A percentile compares a stretch with the other conserved stretches of the same genome.
These are phyloP conservation scores for Campaea margaritaria DNA, from an alignment of 2,888 invertebrate species.

Conservation along the genomic window DNA sequence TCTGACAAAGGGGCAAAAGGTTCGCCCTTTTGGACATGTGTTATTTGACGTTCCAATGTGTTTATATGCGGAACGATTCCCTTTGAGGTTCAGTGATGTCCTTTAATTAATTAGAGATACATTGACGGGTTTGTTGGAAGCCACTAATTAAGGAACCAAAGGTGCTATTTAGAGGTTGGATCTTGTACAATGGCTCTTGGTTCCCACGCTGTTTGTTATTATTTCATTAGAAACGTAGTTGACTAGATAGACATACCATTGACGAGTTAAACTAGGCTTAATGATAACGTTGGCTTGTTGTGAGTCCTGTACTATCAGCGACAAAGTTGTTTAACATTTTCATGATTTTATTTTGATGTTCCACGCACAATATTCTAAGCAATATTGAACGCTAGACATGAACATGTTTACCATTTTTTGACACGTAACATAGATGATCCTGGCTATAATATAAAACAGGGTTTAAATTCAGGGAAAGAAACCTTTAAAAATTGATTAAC, in stretches of 20 bases:
- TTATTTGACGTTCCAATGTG: slow-evolving; percentile 56
- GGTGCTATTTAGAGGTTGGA: slow-evolving; percentile 18
- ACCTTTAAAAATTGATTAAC: too few species aligned
- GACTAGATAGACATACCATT: neutral
- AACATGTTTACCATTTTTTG: too few species aligned
- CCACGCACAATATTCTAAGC: too few species aligned
- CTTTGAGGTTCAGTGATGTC: slow-evolving; percentile 40
- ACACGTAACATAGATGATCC: too few species aligned
- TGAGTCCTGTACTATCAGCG: neutral
- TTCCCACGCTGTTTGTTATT: slow-evolving; percentile 7
- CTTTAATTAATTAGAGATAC: slow-evolving; percentile 38
- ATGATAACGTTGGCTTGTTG: neutral
- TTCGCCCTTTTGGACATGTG: slow-evolving; percentile 58
- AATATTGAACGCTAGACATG: too few species aligned
- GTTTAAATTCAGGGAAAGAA: too few species aligned
- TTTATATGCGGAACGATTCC: slow-evolving; percentile 52
- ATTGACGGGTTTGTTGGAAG: slow-evolving; percentile 23
- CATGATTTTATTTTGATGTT: too few species aligned
- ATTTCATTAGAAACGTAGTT: neutral
- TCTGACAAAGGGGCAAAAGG: slow-evolving; percentile 71
- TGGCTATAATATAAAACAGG: too few species aligned
- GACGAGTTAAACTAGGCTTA: neutral
- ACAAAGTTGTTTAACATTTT: too few species aligned
- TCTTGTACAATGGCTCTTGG: slow-evolving; percentile 5
- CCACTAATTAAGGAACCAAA: slow-evolving; percentile 29